Evolutionary conservation across 2,888 invertebrate species (phyloP), one percentile per base, ranked within the genome.

Genomic region (Tortrix viridana): DNA sequence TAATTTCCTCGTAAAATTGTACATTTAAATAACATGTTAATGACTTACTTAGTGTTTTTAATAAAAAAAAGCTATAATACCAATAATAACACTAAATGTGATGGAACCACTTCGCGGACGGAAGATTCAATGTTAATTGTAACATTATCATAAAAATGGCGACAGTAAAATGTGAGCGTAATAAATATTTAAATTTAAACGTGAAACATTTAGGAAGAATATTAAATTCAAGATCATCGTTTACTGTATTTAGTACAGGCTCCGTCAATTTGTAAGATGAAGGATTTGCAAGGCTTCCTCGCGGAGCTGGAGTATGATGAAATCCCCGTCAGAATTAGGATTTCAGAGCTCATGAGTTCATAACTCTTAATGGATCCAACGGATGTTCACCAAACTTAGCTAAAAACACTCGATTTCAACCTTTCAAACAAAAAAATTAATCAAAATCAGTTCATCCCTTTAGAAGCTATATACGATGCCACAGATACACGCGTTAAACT

Each of bases 91-190:
- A 22, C 38, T 52, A 52, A 44, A 44, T 47, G 44, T 37, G 49
- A 26, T 60, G 18, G 52, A 50, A 55, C 20, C 48, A 14, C 26
- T 54, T 44, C 19, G 23, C 62, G 26, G 52, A 41, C 57, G 56
- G 50, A 62, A 46, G 61, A 56, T 5, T 62, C 56, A 57, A 57
- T 57, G 62, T 52, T 56, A 57, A 62, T 52, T 38, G 44, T 50
- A 14, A 38, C 26, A 57, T 62, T 62, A 61, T 55, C 61, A 44
- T 61, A 57, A 56, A 62, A 53, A 16, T 46, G 37, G 43, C 43
- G 20, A 46, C 37, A 26, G 14, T 41, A 57, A 38, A 41, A 43
- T 19, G 43, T 12, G 23, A 32, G 12, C 19, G 20, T 5, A 50
- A 57, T 46, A 56, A 53, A 22, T 22, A 18, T 38, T 52, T 14